Evolutionary conservation across 1,140 invertebrate genomes (phyloP).

Genomic region (Andrena cerasifolii): DNA sequence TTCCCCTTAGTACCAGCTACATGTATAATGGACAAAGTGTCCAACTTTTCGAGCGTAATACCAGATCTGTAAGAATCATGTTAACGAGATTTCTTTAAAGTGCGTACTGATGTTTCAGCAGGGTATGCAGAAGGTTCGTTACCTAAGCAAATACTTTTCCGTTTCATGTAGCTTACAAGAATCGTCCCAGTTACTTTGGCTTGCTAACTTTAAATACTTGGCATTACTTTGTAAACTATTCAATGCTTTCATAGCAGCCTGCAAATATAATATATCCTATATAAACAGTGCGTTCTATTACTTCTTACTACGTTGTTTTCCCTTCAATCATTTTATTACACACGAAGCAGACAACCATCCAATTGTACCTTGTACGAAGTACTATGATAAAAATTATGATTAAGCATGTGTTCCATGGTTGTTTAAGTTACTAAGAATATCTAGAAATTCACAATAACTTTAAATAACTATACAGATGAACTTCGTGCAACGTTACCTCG

Average conservation of each 20-base stretch:
- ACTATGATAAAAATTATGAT: background rate
- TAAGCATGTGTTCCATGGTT: background rate
- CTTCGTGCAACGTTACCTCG: slow-evolving; percentile 52
- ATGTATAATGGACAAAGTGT: slow-evolving; percentile 93
- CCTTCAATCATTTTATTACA: background rate
- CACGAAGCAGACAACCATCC: slow-evolving; percentile 11
- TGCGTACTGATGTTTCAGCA: background rate
- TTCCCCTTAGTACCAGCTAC: slow-evolving; percentile 98
- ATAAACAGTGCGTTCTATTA: background rate
- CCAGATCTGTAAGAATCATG: slow-evolving; percentile 83
- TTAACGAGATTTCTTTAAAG: background rate
- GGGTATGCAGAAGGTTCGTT: slow-evolving; percentile 40
- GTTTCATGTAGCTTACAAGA: slow-evolving; percentile 75
- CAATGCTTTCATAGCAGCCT: slow-evolving; percentile 87
- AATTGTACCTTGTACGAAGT: slow-evolving; percentile 5
- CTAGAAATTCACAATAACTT: background rate
- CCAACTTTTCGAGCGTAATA: slow-evolving; percentile 85
- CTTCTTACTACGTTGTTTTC: background rate
- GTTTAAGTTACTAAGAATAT: background rate
- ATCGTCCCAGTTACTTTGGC: slow-evolving; percentile 62
- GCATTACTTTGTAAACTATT: slow-evolving; percentile 89
- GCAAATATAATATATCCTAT: slow-evolving; percentile 52
- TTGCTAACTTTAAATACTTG: slow-evolving; percentile 66
- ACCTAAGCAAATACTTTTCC: slow-evolving; percentile 83
- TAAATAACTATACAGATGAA: background rate